phyloP scores from a whole-genome alignment of 2,888 invertebrate genomes.

The Hesperia comma region DNA sequence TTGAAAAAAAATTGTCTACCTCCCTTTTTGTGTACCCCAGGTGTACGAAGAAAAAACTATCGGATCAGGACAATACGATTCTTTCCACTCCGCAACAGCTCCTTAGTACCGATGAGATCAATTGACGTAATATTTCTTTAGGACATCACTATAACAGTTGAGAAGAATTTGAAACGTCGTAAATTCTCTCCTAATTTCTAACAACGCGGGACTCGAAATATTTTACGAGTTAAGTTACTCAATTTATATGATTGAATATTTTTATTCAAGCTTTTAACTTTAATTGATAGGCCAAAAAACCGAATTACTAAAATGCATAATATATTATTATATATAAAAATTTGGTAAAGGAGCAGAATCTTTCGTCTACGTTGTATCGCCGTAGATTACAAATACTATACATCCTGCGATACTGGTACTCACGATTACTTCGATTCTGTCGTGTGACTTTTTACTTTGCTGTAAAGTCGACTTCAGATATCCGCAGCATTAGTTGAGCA shows the following conservation, averaged over 20 bases:
- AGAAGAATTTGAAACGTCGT: constrained; percentile 10
- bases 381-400: no score
- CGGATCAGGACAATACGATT: constrained; percentile 55
- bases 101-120: constrained; percentile 60
- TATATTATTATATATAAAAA: no score
- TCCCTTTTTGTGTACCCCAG: constrained; percentile 62
- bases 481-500: neutral
- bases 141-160: constrained; percentile 31
- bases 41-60: constrained; percentile 63
- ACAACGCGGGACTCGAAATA: neutral
- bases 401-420: no score
- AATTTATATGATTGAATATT: no score
- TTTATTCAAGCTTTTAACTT: no score
- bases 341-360: no score
- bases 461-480: no score
- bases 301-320: no score
- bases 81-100: constrained; percentile 52
- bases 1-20: constrained; percentile 48
- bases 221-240: neutral
- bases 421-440: no score
- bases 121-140: constrained; percentile 54
- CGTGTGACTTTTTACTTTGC: no score
- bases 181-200: constrained; percentile 4
- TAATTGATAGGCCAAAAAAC: no score
- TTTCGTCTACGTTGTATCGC: no score